Evolutionary conservation across 2,113 vertebrate species (phyloP).

Genomic region (Misgurnus anguillicaudatus): DNA sequence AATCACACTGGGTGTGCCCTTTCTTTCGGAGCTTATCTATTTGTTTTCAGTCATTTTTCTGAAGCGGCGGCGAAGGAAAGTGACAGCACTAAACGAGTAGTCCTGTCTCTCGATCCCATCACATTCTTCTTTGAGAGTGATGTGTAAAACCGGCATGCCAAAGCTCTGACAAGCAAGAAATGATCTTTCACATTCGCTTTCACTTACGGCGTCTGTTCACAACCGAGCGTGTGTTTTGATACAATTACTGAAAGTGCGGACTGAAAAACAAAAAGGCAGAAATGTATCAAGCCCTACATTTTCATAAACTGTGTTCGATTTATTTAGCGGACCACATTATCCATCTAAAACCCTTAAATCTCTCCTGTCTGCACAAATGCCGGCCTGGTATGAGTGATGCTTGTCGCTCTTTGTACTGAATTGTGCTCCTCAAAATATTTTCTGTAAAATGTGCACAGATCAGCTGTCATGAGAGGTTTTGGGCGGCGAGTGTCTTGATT

Average conservation of each 20-base stretch:
- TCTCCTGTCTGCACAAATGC: background rate
- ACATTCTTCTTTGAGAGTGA: constrained; percentile 63
- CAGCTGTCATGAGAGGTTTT: background rate
- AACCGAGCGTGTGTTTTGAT: constrained; percentile 42
- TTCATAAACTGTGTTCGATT: constrained; percentile 13
- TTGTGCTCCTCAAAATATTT: too few species aligned
- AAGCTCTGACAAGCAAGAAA: constrained; percentile 71
- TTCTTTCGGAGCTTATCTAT: constrained; percentile 52
- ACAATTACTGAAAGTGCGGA: constrained; percentile 32
- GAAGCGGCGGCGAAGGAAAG: constrained; percentile 58
- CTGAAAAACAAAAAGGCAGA: constrained; percentile 30
- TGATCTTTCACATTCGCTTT: constrained; percentile 66
- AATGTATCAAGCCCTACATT: constrained; percentile 24
- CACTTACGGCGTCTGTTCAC: constrained; percentile 44
- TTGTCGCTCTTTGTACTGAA: too few species aligned
- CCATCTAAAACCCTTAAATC: background rate
- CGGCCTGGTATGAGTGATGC: too few species aligned
- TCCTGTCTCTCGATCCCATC: constrained; percentile 55
- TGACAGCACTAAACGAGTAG: constrained; percentile 68
- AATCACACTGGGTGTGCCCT: constrained; percentile 49
- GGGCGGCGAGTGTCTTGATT: too few species aligned
- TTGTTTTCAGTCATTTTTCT: constrained; percentile 54
- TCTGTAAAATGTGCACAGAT: too few species aligned
- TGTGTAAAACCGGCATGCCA: constrained; percentile 65
- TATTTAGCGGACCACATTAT: background rate